These are phyloP conservation scores for Drosophila pseudoobscura DNA, from an alignment of 1,140 invertebrate species.

Conservation along the genomic window DNA sequence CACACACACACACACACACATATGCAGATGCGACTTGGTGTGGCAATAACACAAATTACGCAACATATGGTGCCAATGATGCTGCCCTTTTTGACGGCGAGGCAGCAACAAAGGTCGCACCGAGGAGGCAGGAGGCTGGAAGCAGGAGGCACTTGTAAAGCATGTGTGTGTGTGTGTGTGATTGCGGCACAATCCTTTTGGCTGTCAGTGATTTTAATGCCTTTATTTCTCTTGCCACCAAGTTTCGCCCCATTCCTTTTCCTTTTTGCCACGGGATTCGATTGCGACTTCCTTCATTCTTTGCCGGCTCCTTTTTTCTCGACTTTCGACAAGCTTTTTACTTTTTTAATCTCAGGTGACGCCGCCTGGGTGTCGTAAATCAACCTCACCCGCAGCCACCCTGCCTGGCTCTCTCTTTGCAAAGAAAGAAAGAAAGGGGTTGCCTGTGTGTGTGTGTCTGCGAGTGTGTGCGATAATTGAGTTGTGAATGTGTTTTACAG, in stretches of 20 bases:
- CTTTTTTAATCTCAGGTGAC: constrained; percentile 83
- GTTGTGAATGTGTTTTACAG: constrained; percentile 68
- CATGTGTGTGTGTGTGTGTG: constrained; percentile 35
- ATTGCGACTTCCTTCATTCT: constrained; percentile 6
- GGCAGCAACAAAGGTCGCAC: constrained; percentile 50
- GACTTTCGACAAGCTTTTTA: constrained; percentile 78
- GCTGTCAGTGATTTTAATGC: constrained; percentile 81
- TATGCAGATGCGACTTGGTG: constrained; percentile 53
- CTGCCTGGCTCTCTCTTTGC: background rate
- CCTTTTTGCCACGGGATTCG: constrained; percentile 22
- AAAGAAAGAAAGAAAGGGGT: constrained; percentile 53
- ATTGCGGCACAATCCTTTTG: constrained; percentile 75
- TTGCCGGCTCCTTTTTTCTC: constrained; percentile 11
- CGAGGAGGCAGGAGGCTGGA: background rate
- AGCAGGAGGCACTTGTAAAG: background rate
- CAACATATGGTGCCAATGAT: constrained; percentile 83
- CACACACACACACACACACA: constrained; percentile 13
- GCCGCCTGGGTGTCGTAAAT: constrained; percentile 83
- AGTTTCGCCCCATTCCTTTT: constrained; percentile 21
- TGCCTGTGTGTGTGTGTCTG: constrained; percentile 16
- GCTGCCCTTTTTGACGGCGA: constrained; percentile 69
- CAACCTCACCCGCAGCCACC: constrained; percentile 55
- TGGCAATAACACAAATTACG: constrained; percentile 83
- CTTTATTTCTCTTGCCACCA: constrained; percentile 63
- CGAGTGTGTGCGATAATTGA: constrained; percentile 72